Evolutionary conservation across 2,888 invertebrate genomes (phyloP).

Genomic region (Brachylomia viminalis): DNA sequence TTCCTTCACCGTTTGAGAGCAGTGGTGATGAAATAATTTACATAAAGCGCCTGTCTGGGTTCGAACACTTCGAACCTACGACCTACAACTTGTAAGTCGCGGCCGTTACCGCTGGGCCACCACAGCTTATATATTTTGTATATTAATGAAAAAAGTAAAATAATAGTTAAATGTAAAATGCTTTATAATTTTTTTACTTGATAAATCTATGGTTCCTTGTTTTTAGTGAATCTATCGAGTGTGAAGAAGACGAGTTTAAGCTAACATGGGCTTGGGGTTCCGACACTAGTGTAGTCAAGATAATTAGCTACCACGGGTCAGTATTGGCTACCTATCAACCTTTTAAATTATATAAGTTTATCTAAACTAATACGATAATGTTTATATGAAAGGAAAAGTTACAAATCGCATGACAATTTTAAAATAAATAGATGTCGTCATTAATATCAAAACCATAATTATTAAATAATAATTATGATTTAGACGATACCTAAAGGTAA

Average conservation of each 20-base stretch:
- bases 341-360: not conserved
- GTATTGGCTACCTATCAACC: not conserved
- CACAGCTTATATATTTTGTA: no score
- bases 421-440: no score
- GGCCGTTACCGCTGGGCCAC: no score
- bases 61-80: no score
- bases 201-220: not conserved
- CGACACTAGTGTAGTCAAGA: not conserved
- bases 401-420: not conserved
- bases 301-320: not conserved
- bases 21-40: no score
- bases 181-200: not conserved
- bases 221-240: not conserved
- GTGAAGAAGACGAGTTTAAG: not conserved
- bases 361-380: not conserved
- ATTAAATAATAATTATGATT: not conserved
- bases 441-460: no score
- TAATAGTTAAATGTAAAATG: not conserved
- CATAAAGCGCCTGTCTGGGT: no score
- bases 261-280: constrained; percentile 1
- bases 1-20: no score
- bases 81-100: no score
- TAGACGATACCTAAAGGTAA: not conserved
- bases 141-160: not conserved
- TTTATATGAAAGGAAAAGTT: not conserved